Conservation (phyloP, 2,888 invertebrate species). For the Ophioninae sp. region DNA sequence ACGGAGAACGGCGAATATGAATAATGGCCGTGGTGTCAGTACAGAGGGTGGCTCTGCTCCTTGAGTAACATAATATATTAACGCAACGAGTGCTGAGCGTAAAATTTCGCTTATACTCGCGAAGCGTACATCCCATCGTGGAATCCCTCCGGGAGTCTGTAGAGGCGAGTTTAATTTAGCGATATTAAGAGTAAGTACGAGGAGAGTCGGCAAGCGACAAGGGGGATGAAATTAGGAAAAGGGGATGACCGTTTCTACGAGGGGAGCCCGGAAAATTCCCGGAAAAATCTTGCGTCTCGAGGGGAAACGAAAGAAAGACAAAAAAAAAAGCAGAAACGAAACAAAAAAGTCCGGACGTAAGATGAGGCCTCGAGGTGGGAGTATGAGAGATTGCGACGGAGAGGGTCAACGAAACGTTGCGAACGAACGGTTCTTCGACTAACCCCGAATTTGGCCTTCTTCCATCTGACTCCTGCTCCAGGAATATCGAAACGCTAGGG, state of each 20-base stretch:
- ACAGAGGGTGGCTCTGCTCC: background rate
- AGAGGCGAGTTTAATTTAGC: conserved; percentile 64
- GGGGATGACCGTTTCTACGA: conserved; percentile 6
- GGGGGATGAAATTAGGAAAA: conserved; percentile 44
- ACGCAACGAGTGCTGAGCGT: conserved; percentile 50
- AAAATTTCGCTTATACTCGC: conserved; percentile 41
- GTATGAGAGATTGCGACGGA: conserved; percentile 24
- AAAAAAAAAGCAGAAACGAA: no score
- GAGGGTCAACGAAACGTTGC: conserved; percentile 57
- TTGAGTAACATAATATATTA: conserved; percentile 59
- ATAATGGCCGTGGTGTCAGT: conserved; percentile 34
- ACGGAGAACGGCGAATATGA: conserved; percentile 19
- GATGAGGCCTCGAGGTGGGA: conserved; percentile 1
- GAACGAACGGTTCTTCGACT: conserved; percentile 60
- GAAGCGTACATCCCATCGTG: conserved; percentile 3
- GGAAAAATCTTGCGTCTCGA: conserved; percentile 64
- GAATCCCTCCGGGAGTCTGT: conserved; percentile 32
- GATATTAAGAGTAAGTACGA: conserved; percentile 59
- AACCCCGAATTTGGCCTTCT: conserved; percentile 27
- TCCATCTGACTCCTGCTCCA: conserved; percentile 37
- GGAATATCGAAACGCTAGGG: conserved; percentile 63
- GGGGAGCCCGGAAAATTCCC: conserved; percentile 50
- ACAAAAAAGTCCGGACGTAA: conserved; percentile 18
- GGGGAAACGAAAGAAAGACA: conserved; percentile 32
- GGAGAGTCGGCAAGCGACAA: conserved; percentile 24